Percentiles rank a stretch among this genome's conserved stretches.
These are phyloP conservation scores for Stichodactyla mertensii DNA, from an alignment of 64 coral and sea anemone genomes.

Conservation along the genomic window DNA sequence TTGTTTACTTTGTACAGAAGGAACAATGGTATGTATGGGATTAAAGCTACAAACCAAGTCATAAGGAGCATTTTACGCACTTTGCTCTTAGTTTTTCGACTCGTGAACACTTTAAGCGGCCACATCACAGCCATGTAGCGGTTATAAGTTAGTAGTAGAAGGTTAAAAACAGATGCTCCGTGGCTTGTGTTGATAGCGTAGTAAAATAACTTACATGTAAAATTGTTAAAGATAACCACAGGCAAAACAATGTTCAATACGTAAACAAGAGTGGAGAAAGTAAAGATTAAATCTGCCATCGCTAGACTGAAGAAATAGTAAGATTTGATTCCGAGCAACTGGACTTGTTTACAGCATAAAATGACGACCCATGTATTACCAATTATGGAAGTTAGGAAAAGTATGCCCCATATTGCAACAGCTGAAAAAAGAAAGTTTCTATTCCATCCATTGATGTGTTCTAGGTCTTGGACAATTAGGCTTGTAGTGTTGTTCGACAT, in stretches of 20 bases:
- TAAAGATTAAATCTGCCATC: conserved; percentile 42
- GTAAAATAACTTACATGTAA: conserved; percentile 41
- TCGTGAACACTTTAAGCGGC: conserved; percentile 21
- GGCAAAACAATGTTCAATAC: not conserved
- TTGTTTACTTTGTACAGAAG: conserved; percentile 10
- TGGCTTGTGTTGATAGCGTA: conserved; percentile 44
- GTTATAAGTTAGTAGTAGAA: conserved; percentile 34
- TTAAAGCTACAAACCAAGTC: conserved; percentile 19
- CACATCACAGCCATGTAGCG: conserved; percentile 33
- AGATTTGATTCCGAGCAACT: conserved; percentile 35
- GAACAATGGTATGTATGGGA: not conserved
- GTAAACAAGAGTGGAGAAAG: conserved; percentile 27
- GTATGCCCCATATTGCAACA: conserved; percentile 5
- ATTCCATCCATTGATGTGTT: not conserved
- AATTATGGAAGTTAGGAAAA: conserved; percentile 28
- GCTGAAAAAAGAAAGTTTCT: not conserved
- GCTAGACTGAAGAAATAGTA: conserved; percentile 52
- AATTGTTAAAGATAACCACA: conserved; percentile 16
- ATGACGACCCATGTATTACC: conserved; percentile 38
- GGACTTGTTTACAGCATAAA: not conserved
- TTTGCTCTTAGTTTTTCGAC: not conserved
- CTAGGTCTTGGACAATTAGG: not conserved
- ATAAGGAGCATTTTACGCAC: not conserved
- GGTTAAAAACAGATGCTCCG: conserved; percentile 32
- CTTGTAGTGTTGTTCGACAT: not conserved